Evolutionary conservation across 2,797 vertebrate genomes (phyloP).

Genomic region (Myiotriccus ornatus): DNA sequence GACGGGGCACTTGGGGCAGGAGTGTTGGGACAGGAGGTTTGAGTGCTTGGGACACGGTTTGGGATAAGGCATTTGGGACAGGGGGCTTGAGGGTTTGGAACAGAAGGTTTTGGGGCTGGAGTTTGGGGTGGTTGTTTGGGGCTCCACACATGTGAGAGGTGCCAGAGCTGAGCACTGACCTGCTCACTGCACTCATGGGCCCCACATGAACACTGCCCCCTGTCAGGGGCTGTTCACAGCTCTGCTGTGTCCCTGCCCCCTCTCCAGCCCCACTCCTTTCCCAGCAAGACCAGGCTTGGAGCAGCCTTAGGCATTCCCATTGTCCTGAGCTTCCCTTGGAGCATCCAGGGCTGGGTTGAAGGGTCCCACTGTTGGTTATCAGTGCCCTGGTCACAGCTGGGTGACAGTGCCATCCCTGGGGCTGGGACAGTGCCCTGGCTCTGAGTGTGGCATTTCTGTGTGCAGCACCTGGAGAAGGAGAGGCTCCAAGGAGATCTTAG

Average conservation of each 20-base stretch:
- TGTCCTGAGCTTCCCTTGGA: fast-evolving
- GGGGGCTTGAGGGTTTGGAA: neutral
- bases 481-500: neutral
- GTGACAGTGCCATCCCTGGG: fast-evolving
- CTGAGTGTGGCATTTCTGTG: fast-evolving
- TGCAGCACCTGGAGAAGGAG: neutral
- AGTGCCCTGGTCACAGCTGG: fast-evolving
- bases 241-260: neutral
- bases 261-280: fast-evolving
- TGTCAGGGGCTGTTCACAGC: neutral
- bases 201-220: too few relatives aligned
- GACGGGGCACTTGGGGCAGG: neutral
- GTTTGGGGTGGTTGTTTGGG: fast-evolving
- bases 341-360: fast-evolving
- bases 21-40: neutral
- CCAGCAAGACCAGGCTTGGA: neutral
- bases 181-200: neutral
- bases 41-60: neutral
- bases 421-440: neutral
- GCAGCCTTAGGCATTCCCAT: fast-evolving
- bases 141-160: fast-evolving
- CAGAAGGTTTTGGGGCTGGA: neutral
- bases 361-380: fast-evolving
- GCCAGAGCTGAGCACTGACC: fast-evolving
- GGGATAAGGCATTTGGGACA: neutral